Base-by-base conservation (phyloP, 2,888 invertebrate genomes). In the Rambutsinella grinnellia region DNA sequence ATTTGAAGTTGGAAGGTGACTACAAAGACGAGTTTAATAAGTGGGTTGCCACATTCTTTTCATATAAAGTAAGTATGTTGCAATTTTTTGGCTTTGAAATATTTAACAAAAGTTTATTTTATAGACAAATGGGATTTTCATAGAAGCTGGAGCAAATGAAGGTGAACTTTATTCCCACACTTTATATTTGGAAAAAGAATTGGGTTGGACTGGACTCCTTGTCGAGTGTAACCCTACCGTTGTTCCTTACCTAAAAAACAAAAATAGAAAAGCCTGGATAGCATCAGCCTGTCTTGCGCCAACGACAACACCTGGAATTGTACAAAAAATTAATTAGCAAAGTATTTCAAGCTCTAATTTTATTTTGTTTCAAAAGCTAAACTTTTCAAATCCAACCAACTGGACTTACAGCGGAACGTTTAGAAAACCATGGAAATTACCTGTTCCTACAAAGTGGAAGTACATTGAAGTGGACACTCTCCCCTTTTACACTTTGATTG, bases 161-260 rank as follows among this genome's bases (percentile, higher is more conserved):
- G 76, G 76, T 0, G 76, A 58, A 17, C 13, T 19, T 3, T 27
- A 47, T 19, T 56, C 68, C 0, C 63, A 76, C 24, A 68, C 69
- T 1, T 21, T 76, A 0, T 49, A 70, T 26, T 53, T 76, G 3
- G 76, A 76, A 26, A 57, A 63, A 36, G 63, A 69, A n/a, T 24
- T 69, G n/a, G 69, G 76, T 3, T 76, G 76, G 76, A 69, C 23
- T n/a, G 76, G 76, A 23, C 54, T 76, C 1, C 61, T 76, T 13
- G 27, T 69, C 3, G 76, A 76, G 46, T 76, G 76, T 28, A 76
- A 76, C 44, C 76, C 76, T 3, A 57, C 63, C 1, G 69, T 76
- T 3, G 21, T 61, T 24, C 76, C 76, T 2, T 68, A 69, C 49
- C 54, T 76, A 3, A 26, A 19, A 21, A 26, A 44, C 1, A 23